Evolutionary conservation across 2,888 invertebrate species (phyloP), one percentile per base, ranked within the genome.

Genomic region (Cryptus armator): DNA sequence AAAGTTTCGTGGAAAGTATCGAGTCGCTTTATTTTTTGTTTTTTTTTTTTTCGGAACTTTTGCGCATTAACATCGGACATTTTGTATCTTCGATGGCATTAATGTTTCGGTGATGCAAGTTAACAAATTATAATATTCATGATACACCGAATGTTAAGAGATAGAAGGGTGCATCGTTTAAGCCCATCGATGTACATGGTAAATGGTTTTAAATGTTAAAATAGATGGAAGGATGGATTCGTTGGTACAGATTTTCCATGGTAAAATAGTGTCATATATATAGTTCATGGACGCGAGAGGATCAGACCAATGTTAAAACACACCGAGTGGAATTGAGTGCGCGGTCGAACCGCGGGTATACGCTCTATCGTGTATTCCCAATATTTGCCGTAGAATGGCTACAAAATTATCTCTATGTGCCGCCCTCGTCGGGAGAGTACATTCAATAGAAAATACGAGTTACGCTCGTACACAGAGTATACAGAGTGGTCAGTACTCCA

Each of bases 381-480:
- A 81, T 84, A 84, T 84, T 84, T 84, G 48, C 84, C 81, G 68
- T 78, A 66, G 29, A 24, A 68, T 68, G 68, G 77, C 53, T 67
- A 74, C 84, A 84, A 78, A 81, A 84, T 81, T 77, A 81, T 81
- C 59, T 43, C 43, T 44, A 44, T 72, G 59, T 72, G 72, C 56
- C 12, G 12, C 37, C 43, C 24, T 29, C 72, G 14, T 14, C 24
- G 43, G 37, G 37, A 44, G 43, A n/a, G 37, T 44, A 70, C 74
- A 78, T 77, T 43, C 72, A 77, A 84, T 84, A 77, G 81, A 81
- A 84, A 81, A 84, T 81, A 77, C 67, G 62, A 62, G 29, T 68
- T 51, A 81, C 44, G 84, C 48, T 59, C 68, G 81, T 48, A 64
- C 56, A 71, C 76, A 77, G 37, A 37, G 37, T 37, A 37, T 6